A percentile compares a stretch with the other conserved stretches of the same genome.
These are phyloP conservation scores for Pecten maximus DNA, from an alignment of 2,888 invertebrate species.

Conservation along the genomic window DNA sequence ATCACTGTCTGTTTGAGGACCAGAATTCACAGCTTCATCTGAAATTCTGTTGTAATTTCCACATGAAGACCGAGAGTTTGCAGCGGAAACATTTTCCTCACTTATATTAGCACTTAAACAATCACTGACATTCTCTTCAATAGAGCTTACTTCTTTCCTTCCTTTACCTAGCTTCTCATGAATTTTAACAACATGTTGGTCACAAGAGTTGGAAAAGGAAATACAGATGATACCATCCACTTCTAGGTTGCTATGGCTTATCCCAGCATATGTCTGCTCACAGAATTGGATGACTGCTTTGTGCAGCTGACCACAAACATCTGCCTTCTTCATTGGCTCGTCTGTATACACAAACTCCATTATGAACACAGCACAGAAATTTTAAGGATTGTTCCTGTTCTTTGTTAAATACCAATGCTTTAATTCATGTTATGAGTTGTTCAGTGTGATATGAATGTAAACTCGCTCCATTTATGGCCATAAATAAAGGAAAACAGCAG, in stretches of 20 bases:
- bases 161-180: slow-evolving; percentile 49
- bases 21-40: not conserved
- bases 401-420: not conserved
- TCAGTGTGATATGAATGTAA: not conserved
- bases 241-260: slow-evolving; percentile 54
- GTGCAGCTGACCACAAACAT: slow-evolving; percentile 48
- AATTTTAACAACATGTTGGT: slow-evolving; percentile 68
- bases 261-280: slow-evolving; percentile 56
- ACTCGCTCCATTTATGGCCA: too few species aligned
- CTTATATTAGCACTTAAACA: not conserved
- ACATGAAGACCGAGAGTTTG: not conserved
- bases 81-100: not conserved
- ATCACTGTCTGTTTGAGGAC: not conserved
- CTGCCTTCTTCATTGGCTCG: not conserved
- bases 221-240: slow-evolving; percentile 69
- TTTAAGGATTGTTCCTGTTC: not conserved
- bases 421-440: not conserved
- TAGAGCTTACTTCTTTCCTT: not conserved
- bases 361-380: not conserved
- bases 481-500: not conserved
- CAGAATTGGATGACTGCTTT: slow-evolving; percentile 63
- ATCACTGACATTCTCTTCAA: not conserved
- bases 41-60: not conserved
- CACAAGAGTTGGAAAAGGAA: slow-evolving; percentile 58
- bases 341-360: not conserved